A percentile compares a stretch with the other conserved stretches of the same genome.
Evolutionary conservation across 2,888 invertebrate species (phyloP).

Genomic region (Hedya salicella): DNA sequence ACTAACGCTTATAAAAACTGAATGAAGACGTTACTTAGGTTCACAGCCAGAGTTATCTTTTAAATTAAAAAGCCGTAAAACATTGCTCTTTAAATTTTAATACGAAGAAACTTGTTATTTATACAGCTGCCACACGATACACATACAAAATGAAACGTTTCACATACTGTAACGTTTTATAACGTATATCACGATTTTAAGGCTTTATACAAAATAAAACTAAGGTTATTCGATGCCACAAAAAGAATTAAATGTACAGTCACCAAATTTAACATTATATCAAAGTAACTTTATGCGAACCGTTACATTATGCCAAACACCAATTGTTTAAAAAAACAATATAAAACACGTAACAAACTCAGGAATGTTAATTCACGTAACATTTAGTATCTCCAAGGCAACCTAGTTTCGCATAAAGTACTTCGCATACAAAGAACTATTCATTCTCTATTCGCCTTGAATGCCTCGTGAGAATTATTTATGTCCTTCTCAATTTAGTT

Average conservation of each 20-base stretch:
- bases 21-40: not conserved
- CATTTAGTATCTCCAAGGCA: conserved; percentile 21
- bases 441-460: conserved; percentile 8
- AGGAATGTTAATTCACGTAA: conserved; percentile 19
- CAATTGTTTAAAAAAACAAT: not conserved
- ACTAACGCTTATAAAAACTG: not conserved
- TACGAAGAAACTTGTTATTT: too few relatives aligned
- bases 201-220: too few relatives aligned
- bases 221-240: too few relatives aligned
- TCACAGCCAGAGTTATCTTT: not conserved
- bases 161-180: too few relatives aligned
- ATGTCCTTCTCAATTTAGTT: not conserved
- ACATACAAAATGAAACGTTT: too few relatives aligned
- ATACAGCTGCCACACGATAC: too few relatives aligned
- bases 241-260: too few relatives aligned
- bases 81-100: too few relatives aligned
- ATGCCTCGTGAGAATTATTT: conserved; percentile 7
- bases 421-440: conserved; percentile 7
- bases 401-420: conserved; percentile 16
- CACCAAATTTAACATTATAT: too few relatives aligned
- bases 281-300: not conserved
- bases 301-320: not conserved
- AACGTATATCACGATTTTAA: too few relatives aligned
- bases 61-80: too few relatives aligned
- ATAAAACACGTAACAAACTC: not conserved